phyloP scores from a whole-genome alignment of 2,113 vertebrate genomes.

The Oryzias woworae region DNA sequence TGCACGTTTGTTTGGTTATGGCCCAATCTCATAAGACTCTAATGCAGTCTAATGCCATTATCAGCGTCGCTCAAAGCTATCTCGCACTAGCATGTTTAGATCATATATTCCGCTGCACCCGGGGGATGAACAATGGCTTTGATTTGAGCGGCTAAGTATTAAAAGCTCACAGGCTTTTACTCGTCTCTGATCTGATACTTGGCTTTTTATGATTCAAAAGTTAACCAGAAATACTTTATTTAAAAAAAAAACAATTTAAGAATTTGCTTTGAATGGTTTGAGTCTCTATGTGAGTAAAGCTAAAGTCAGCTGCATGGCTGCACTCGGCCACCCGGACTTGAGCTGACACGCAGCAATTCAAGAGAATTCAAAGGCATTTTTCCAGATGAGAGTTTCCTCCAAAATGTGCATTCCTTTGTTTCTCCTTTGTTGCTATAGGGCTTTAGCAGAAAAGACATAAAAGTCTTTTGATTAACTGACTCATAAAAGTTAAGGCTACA shows the following conservation, averaged over 20 bases:
- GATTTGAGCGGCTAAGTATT: conserved; percentile 4
- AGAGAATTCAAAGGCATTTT: conserved; percentile 1
- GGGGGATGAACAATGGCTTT: conserved; percentile 1
- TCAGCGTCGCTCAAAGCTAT: conserved; percentile 16
- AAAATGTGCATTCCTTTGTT: conserved; percentile 1
- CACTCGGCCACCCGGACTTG: conserved; percentile 25
- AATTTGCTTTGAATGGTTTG: neutral
- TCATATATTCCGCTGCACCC: conserved; percentile 7
- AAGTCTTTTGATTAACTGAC: conserved; percentile 37
- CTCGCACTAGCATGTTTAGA: conserved; percentile 16
- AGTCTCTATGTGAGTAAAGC: too few species aligned
- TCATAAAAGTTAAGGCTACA: conserved; percentile 43
- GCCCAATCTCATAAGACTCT: neutral
- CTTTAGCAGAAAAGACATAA: conserved; percentile 14
- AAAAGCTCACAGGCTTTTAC: conserved; percentile 8
- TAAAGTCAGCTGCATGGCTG: conserved; percentile 12
- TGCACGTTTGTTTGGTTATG: conserved; percentile 21
- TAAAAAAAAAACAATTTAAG: neutral
- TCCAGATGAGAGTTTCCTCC: conserved; percentile 9
- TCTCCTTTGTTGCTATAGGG: neutral
- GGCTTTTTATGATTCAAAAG: conserved; percentile 11
- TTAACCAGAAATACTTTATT: neutral
- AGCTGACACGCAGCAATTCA: conserved; percentile 22
- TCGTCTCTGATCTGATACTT: conserved; percentile 12
- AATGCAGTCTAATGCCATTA: conserved; percentile 18